Percentiles rank a stretch among this genome's conserved stretches.
Conservation (phyloP, 92 coral and sea anemone genomes). For the Desmophyllum pertusum region DNA sequence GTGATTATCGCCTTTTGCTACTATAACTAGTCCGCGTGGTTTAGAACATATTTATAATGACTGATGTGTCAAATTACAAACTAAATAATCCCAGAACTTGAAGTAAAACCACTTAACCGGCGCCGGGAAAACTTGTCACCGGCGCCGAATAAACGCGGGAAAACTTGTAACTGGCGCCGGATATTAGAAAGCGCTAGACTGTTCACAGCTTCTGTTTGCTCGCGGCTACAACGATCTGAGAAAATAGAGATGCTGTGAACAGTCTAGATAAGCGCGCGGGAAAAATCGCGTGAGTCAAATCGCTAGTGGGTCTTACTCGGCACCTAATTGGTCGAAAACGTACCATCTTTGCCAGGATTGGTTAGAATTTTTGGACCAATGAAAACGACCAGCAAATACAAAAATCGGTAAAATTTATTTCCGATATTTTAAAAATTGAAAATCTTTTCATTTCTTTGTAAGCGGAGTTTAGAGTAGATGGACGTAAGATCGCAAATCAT, state of each 20-base stretch:
- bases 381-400: neutral
- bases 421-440: neutral
- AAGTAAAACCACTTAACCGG: no score
- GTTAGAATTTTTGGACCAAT: neutral
- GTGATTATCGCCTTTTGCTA: no score
- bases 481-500: neutral
- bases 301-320: neutral
- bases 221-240: no score
- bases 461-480: neutral
- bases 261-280: neutral
- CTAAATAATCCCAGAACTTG: no score
- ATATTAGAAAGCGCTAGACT: neutral
- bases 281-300: neutral
- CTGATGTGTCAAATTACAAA: no score
- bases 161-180: neutral
- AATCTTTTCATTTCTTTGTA: neutral
- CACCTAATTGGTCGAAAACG: neutral
- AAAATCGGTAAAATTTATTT: neutral
- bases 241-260: no score
- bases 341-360: neutral
- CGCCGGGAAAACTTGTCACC: no score
- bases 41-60: no score
- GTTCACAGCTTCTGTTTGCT: neutral
- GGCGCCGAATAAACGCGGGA: constrained; percentile 3
- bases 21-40: no score